Percentiles rank a stretch among this genome's conserved stretches.
Conservation (phyloP, 2,797 vertebrate genomes). For the Ispidina picta region DNA sequence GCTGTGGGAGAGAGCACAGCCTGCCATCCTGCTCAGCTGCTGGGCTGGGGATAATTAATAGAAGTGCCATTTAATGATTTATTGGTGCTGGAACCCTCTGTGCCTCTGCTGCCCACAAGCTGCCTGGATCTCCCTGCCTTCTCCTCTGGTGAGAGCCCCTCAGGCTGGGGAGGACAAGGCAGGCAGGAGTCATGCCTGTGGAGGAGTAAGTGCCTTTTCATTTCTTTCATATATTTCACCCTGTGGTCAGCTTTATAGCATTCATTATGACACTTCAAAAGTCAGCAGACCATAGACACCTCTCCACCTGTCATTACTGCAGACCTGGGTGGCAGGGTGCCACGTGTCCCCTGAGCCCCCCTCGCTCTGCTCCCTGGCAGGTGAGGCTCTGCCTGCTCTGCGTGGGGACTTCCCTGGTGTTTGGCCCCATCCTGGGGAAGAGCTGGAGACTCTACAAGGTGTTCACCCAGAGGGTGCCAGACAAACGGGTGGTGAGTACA, state of each 20-base stretch:
- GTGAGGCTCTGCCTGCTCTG: conserved; percentile 89
- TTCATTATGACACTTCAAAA: neutral
- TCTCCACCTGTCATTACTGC: too few relatives aligned
- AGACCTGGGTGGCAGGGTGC: neutral
- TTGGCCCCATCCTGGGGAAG: conserved; percentile 94
- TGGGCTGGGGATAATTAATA: neutral
- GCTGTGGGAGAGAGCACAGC: neutral
- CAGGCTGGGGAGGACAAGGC: neutral
- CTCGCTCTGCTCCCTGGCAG: conserved; percentile 64
- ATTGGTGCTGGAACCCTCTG: neutral
- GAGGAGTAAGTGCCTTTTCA: neutral
- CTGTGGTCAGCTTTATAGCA: neutral
- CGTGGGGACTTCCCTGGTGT: conserved; percentile 90
- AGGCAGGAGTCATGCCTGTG: neutral
- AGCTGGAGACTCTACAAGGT: conserved; percentile 97
- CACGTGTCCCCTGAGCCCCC: neutral
- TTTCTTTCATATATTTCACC: neutral
- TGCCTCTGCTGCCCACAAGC: neutral
- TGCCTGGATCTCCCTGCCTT: neutral
- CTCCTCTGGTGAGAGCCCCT: neutral
- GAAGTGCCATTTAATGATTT: neutral
- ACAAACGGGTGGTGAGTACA: conserved; percentile 92
- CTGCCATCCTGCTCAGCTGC: rapidly evolving
- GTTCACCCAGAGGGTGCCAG: conserved; percentile 92
- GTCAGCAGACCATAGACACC: neutral